These are phyloP conservation scores for Eupithecia subumbrata DNA, from an alignment of 2,888 invertebrate genomes.

Conservation along the genomic window DNA sequence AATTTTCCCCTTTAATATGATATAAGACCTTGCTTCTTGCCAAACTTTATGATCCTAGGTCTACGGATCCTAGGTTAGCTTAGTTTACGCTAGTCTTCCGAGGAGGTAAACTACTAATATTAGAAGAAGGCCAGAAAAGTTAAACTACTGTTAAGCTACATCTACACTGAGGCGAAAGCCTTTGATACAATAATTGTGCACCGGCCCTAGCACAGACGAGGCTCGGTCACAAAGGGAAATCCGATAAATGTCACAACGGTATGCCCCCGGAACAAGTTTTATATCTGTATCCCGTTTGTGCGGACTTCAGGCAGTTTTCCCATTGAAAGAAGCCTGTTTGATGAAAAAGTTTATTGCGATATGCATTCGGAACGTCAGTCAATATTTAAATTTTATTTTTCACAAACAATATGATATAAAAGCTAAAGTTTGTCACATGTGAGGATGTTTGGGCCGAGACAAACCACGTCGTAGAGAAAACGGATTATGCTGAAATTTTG, in stretches of 20 bases:
- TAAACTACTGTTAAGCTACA: not conserved
- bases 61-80: too few species aligned
- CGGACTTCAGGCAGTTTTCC: slow-evolving; percentile 3
- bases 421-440: too few species aligned
- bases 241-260: slow-evolving; percentile 60
- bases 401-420: not conserved
- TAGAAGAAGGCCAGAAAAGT: too few species aligned
- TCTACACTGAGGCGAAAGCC: slow-evolving; percentile 36
- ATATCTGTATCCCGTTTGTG: slow-evolving; percentile 30
- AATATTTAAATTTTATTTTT: not conserved
- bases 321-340: not conserved
- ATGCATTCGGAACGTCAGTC: not conserved
- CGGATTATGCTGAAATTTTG: too few species aligned
- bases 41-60: too few species aligned
- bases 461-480: too few species aligned
- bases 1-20: too few species aligned
- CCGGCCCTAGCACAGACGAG: slow-evolving; percentile 50
- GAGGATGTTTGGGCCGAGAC: too few species aligned
- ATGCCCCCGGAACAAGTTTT: slow-evolving; percentile 45
- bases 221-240: slow-evolving; percentile 56
- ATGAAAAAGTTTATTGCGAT: not conserved
- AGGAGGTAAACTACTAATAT: too few species aligned
- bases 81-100: too few species aligned
- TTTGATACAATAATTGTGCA: slow-evolving; percentile 58
- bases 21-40: too few species aligned